Conservation (phyloP, 2,888 invertebrate species). For the Rhamnusium bicolor region DNA sequence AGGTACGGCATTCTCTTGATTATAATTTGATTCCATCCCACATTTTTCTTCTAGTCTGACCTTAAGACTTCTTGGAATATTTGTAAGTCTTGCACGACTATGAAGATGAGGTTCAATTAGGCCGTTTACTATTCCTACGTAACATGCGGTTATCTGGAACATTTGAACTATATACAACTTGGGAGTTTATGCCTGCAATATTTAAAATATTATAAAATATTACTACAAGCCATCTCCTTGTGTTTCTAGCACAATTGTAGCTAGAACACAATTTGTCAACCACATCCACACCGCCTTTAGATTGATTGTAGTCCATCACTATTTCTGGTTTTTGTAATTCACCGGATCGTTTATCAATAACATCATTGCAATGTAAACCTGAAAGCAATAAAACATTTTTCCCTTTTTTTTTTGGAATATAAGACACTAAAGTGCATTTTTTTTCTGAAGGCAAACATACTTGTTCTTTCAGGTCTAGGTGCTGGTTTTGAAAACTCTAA, state of each 20-base stretch:
- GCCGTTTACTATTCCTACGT: background rate
- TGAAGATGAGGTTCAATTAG: conserved; percentile 1
- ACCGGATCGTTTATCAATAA: background rate
- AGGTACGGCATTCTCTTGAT: background rate
- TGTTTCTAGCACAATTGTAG: background rate
- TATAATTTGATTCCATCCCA: background rate
- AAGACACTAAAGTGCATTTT: background rate
- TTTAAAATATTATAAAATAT: background rate
- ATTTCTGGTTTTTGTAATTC: conserved; percentile 3
- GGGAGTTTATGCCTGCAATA: background rate
- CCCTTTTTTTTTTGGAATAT: background rate
- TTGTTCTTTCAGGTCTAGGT: conserved; percentile 25
- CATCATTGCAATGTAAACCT: background rate
- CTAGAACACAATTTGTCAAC: conserved; percentile 11
- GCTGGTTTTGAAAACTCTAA: conserved; percentile 40
- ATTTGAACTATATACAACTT: background rate
- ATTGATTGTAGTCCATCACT: conserved; percentile 11
- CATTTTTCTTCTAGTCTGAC: background rate
- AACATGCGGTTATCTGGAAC: background rate
- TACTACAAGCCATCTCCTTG: background rate
- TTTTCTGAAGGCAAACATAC: conserved; percentile 32
- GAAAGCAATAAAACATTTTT: background rate
- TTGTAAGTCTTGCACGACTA: background rate
- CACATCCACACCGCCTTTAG: conserved; percentile 21
- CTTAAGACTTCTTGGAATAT: background rate